Base-by-base conservation (phyloP, 2,113 vertebrate genomes). In the Diphyllodes magnificus region DNA sequence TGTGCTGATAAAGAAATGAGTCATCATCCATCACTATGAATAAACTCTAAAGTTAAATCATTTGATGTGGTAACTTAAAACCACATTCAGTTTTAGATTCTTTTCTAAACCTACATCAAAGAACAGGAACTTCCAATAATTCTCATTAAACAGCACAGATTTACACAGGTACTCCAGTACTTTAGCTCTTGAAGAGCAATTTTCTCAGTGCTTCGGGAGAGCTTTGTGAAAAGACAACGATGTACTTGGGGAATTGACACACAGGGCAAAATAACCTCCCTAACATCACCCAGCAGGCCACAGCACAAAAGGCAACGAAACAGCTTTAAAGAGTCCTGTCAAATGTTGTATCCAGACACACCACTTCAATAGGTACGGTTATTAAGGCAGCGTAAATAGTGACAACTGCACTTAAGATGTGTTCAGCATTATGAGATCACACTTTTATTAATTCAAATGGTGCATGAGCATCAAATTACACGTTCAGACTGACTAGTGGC, bases 61-160 rank as follows among this genome's bases (percentile, higher is more conserved):
- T 86, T 94, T 97, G 92, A 96, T 95, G 96, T 96, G 96, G 95
- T 92, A 97, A 92, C 82, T 83, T 72, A 65, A 97, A 97, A 95
- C 96, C 96, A 81, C 96, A 95, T 50, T 53, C 54, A 83, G 85
- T 88, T 97, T 88, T 93, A 95, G 82, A 90, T 66, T 88, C 45
- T 94, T 69, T 90, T 92, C 82, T 95, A 77, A 92, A 61, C 15
- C 42, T 78, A 93, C 88, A 96, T 96, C 90, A 97, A 97, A 96
- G 92, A 59, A 66, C 35, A 90, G 56, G 82, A 93, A 81, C 80
- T 76, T 88, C 23, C 82, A 94, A 47, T 77, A 88, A 70, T 70
- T 93, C 82, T 92, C 80, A 80, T 86, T 61, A 83, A 79, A 19
- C 30, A 60, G 35, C 40, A 75, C 47, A 89, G 53, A 85, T 71